Conservation (phyloP, 2,888 invertebrate species). For the Resseliella maxima region DNA sequence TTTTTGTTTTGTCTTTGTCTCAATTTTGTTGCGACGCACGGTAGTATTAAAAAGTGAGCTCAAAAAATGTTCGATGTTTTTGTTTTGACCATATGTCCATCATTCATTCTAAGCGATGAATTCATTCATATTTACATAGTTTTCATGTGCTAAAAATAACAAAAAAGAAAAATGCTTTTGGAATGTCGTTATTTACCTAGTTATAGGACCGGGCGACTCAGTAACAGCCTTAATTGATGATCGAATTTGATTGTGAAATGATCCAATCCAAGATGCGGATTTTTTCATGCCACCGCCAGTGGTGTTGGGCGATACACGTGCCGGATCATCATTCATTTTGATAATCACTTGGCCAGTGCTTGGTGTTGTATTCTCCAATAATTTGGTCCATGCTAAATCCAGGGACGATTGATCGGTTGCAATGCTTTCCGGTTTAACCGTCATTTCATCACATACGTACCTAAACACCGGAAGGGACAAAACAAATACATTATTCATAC, state of each 20-base stretch:
- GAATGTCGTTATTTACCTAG: constrained; percentile 62
- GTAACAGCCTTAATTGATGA: constrained; percentile 67
- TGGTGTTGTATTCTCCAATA: constrained; percentile 63
- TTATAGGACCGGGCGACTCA: constrained; percentile 67
- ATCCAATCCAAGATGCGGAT: constrained; percentile 65
- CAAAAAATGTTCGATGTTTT: neutral
- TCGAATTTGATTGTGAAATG: constrained; percentile 67
- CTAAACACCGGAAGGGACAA: neutral
- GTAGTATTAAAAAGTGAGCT: neutral
- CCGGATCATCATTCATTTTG: constrained; percentile 61
- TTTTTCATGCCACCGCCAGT: constrained; percentile 9
- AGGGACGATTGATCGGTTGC: constrained; percentile 53
- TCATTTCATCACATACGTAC: constrained; percentile 49
- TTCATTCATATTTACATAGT: constrained; percentile 2
- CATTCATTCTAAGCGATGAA: neutral
- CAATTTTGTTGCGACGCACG: no score
- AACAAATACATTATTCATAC: neutral
- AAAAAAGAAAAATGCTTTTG: neutral
- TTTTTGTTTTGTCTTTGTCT: no score
- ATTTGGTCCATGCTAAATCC: constrained; percentile 67
- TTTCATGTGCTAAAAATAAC: neutral
- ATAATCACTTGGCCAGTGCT: constrained; percentile 62
- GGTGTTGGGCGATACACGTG: neutral
- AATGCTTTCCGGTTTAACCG: constrained; percentile 39
- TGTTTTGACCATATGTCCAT: neutral